Conservation (phyloP, 1,140 invertebrate genomes). For the Cydia fagiglandana region DNA sequence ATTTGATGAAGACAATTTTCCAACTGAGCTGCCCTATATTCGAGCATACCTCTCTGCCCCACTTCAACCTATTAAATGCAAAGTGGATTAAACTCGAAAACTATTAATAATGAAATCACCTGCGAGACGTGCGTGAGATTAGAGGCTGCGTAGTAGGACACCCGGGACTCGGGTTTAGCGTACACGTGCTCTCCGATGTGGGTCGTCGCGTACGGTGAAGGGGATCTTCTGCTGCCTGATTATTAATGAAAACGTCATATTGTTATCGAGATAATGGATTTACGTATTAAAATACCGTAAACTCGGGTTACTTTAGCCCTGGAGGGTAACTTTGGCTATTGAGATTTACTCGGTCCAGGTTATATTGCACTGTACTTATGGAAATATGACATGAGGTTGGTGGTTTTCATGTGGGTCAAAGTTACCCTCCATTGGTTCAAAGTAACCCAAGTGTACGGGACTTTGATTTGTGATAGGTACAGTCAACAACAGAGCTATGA, state of each 20-base stretch:
- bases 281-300: conserved; percentile 1
- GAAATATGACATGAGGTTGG: too few relatives aligned
- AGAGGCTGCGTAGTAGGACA: conserved; percentile 72
- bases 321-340: too few relatives aligned
- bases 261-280: background rate
- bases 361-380: too few relatives aligned
- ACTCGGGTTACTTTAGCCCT: too few relatives aligned
- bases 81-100: background rate
- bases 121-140: conserved; percentile 74
- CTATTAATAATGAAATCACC: conserved; percentile 47
- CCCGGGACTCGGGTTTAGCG: conserved; percentile 69
- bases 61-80: conserved; percentile 6
- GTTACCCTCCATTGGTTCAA: too few relatives aligned
- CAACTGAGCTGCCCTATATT: background rate
- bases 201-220: conserved; percentile 83
- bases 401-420: too few relatives aligned
- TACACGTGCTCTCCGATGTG: conserved; percentile 78
- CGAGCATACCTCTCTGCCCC: background rate
- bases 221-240: conserved; percentile 79
- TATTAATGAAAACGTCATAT: background rate
- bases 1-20: background rate
- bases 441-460: too few relatives aligned
- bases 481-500: too few relatives aligned
- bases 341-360: too few relatives aligned
- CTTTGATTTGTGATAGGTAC: too few relatives aligned